A percentile compares a stretch with the other conserved stretches of the same genome.
These are phyloP conservation scores for Charina bottae DNA, from an alignment of 2,113 vertebrate species.

Conservation along the genomic window DNA sequence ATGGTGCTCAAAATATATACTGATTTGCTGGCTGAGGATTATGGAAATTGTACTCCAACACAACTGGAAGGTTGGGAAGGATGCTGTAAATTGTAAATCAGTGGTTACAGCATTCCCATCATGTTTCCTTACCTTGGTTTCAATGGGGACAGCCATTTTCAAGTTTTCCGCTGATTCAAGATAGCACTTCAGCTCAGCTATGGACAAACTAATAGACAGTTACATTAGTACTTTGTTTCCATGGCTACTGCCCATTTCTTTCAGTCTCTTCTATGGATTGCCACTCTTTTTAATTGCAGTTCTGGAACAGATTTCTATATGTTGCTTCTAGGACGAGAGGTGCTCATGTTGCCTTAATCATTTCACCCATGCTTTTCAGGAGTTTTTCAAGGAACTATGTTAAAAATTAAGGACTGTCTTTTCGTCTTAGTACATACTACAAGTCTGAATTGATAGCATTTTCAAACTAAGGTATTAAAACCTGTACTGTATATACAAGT, in stretches of 20 bases:
- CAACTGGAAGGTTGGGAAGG: not conserved
- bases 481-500: not conserved
- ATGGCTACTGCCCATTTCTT: not conserved
- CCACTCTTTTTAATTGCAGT: not conserved
- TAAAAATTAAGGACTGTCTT: not conserved
- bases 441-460: not conserved
- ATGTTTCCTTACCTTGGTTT: not conserved
- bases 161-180: not conserved
- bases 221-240: not conserved
- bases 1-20: not conserved
- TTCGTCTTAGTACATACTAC: not conserved
- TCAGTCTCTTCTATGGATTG: not conserved
- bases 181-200: not conserved
- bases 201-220: not conserved
- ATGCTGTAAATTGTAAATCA: not conserved
- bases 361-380: not conserved
- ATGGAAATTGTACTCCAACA: not conserved
- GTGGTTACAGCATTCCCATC: not conserved
- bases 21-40: not conserved
- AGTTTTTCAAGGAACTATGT: not conserved
- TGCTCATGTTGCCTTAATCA: not conserved
- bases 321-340: not conserved
- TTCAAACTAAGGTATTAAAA: not conserved
- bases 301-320: not conserved
- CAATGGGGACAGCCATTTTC: not conserved